Conservation (phyloP, 92 coral and sea anemone species). For the Phenganax stokvisi region DNA sequence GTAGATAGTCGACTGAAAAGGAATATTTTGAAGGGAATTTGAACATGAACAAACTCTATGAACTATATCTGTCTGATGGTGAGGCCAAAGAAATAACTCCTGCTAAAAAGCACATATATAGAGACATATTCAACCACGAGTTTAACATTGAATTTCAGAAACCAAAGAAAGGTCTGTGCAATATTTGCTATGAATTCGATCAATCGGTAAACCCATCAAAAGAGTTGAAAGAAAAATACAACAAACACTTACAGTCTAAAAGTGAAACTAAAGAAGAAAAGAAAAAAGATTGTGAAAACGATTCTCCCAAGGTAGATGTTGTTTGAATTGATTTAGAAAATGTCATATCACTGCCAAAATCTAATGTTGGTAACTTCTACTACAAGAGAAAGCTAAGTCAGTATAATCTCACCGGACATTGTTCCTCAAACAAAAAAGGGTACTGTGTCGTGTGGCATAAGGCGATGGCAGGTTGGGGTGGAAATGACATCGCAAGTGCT, state of each 20-base stretch:
- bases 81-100: not conserved
- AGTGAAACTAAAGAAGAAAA: not conserved
- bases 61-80: slow-evolving; percentile 2
- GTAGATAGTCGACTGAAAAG: not conserved
- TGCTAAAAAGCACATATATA: not conserved
- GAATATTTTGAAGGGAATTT: slow-evolving; percentile 3
- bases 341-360: not conserved
- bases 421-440: not conserved
- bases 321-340: not conserved
- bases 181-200: not conserved
- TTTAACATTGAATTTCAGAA: slow-evolving; percentile 7
- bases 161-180: not conserved
- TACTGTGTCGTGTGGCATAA: no score
- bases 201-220: not conserved
- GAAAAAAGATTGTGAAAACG: not conserved
- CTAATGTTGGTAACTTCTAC: not conserved
- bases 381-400: slow-evolving; percentile 7
- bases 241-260: not conserved
- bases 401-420: slow-evolving; percentile 1
- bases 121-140: slow-evolving; percentile 1
- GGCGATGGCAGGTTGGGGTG: no score
- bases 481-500: no score
- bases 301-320: not conserved
- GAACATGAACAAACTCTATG: slow-evolving; percentile 1
- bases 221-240: slow-evolving; percentile 5